phyloP scores from a whole-genome alignment of 2,888 invertebrate species.

The Xestia rhomboidea region DNA sequence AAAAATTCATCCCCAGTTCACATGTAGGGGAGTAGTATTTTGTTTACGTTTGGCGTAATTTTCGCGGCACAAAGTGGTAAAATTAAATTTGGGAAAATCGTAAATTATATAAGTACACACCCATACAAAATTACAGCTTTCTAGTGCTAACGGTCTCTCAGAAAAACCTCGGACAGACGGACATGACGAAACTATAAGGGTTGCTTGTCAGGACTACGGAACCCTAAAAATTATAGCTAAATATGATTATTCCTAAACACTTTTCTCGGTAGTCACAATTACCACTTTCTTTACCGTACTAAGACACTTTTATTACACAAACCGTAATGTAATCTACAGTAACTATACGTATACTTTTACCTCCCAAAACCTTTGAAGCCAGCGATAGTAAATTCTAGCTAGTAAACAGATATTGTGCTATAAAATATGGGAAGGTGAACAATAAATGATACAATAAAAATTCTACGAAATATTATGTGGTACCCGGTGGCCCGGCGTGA shows the following conservation, averaged over 20 bases:
- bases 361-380: slow-evolving; percentile 43
- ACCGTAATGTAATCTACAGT: slow-evolving; percentile 32
- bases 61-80: no score
- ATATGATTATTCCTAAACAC: slow-evolving; percentile 5
- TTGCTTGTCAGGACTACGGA: no score
- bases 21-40: no score
- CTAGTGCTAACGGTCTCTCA: no score
- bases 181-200: no score
- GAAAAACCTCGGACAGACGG: no score
- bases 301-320: slow-evolving; percentile 49
- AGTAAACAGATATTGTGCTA: slow-evolving; percentile 44
- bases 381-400: slow-evolving; percentile 54
- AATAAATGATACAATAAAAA: slow-evolving; percentile 64
- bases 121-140: no score
- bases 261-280: slow-evolving; percentile 12
- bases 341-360: slow-evolving; percentile 21
- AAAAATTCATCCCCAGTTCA: no score
- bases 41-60: no score
- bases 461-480: slow-evolving; percentile 61
- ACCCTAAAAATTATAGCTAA: background rate
- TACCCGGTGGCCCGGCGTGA: slow-evolving; percentile 65
- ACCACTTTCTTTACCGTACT: slow-evolving; percentile 8
- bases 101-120: no score
- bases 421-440: slow-evolving; percentile 68
- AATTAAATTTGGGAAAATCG: no score